These are phyloP conservation scores for Azorinus chamasolen DNA, from an alignment of 2,888 invertebrate species.

Conservation along the genomic window DNA sequence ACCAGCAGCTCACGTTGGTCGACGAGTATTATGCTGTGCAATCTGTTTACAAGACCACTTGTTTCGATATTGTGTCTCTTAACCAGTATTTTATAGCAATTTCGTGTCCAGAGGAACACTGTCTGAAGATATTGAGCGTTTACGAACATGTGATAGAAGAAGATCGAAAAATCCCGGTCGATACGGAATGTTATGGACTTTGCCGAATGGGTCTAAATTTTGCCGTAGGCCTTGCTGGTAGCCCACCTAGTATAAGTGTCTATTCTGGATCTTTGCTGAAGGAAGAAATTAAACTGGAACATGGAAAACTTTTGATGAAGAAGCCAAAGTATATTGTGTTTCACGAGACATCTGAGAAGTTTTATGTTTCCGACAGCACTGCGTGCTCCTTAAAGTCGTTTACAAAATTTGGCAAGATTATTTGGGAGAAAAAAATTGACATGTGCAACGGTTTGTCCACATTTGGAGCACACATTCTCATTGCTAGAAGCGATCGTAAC, in stretches of 20 bases:
- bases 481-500: conserved; percentile 38
- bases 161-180: conserved; percentile 15
- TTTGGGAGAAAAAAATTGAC: conserved; percentile 50
- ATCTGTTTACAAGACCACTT: conserved; percentile 1
- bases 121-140: conserved; percentile 28
- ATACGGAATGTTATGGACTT: conserved; percentile 49
- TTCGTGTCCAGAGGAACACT: conserved; percentile 36
- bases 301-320: conserved; percentile 20
- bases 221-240: conserved; percentile 18
- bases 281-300: conserved; percentile 4
- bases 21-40: conserved; percentile 26
- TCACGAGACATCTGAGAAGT: conserved; percentile 1
- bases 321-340: conserved; percentile 35
- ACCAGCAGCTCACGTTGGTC: conserved; percentile 47
- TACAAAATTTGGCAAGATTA: conserved; percentile 16
- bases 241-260: conserved; percentile 8
- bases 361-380: conserved; percentile 31
- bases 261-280: not conserved
- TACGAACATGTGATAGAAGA: conserved; percentile 17
- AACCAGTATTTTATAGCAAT: conserved; percentile 36
- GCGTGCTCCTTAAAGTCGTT: conserved; percentile 38
- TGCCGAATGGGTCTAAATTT: conserved; percentile 14
- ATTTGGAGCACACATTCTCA: conserved; percentile 30
- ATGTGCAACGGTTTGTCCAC: conserved; percentile 33
- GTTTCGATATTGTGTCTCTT: conserved; percentile 40